Conservation (phyloP, 2,113 vertebrate species). For the Seriola dumerili region DNA sequence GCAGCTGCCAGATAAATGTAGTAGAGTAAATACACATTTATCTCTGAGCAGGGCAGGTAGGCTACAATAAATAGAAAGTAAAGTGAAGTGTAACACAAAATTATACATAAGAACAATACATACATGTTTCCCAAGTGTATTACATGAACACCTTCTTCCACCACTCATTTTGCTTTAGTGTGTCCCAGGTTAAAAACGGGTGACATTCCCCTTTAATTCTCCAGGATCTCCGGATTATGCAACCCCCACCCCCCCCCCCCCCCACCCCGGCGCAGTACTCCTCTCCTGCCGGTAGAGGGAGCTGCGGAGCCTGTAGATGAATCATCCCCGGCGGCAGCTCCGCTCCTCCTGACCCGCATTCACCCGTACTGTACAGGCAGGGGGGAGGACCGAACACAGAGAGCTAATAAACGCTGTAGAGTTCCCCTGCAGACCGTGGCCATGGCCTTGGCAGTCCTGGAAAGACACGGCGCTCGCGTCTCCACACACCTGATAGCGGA, state of each 20-base stretch:
- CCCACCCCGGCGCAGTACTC: neutral
- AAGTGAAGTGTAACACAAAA: too few relatives aligned
- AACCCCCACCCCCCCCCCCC: slow-evolving; percentile 7
- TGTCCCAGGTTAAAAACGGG: neutral
- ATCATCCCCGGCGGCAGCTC: slow-evolving; percentile 24
- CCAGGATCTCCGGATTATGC: slow-evolving; percentile 31
- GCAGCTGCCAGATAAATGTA: too few relatives aligned
- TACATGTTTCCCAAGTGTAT: too few relatives aligned
- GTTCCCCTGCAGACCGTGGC: slow-evolving; percentile 52
- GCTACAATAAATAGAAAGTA: too few relatives aligned
- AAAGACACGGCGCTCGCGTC: slow-evolving; percentile 40
- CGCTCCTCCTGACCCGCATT: slow-evolving; percentile 74
- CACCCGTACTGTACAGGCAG: slow-evolving; percentile 72
- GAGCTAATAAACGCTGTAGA: slow-evolving; percentile 41
- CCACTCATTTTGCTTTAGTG: too few relatives aligned
- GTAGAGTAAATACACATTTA: too few relatives aligned
- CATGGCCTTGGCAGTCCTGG: slow-evolving; percentile 58
- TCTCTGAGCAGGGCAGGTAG: too few relatives aligned
- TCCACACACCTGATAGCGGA: slow-evolving; percentile 40
- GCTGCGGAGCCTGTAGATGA: neutral
- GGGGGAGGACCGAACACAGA: slow-evolving; percentile 66
- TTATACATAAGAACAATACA: too few relatives aligned
- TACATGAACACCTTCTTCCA: too few relatives aligned
- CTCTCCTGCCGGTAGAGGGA: slow-evolving; percentile 44
- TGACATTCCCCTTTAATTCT: slow-evolving; percentile 24